Percentiles rank a stretch among this genome's conserved stretches.
Conservation (phyloP, 2,888 invertebrate genomes). For the Calameuta idolon region DNA sequence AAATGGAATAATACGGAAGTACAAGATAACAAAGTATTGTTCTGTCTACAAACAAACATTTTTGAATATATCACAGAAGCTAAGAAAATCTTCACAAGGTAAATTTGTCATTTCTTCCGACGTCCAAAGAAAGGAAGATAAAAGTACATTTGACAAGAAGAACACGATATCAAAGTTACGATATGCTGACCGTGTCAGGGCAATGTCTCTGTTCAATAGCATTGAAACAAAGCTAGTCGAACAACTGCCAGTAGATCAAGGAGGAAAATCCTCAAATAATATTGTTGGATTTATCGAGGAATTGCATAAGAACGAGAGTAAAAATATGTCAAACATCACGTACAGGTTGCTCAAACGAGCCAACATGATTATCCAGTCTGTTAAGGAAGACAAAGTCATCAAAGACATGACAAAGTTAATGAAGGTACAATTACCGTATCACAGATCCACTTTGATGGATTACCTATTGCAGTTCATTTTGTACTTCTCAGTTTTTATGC, state of each 20-base stretch:
- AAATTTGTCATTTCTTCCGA: neutral
- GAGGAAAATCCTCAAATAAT: slow-evolving; percentile 40
- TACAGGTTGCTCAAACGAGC: slow-evolving; percentile 70
- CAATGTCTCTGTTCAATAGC: slow-evolving; percentile 50
- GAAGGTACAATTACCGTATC: slow-evolving; percentile 53
- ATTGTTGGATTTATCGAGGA: slow-evolving; percentile 56
- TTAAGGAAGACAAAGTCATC: slow-evolving; percentile 73
- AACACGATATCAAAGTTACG: neutral
- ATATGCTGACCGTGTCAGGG: slow-evolving; percentile 27
- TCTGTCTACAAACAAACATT: slow-evolving; percentile 3
- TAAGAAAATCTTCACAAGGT: neutral
- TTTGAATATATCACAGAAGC: neutral
- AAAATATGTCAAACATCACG: slow-evolving; percentile 56
- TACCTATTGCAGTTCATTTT: slow-evolving; percentile 7
- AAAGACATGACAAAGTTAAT: slow-evolving; percentile 69
- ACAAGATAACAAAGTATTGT: slow-evolving; percentile 34
- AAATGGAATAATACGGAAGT: slow-evolving; percentile 44
- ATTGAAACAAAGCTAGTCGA: slow-evolving; percentile 59
- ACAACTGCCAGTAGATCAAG: slow-evolving; percentile 52
- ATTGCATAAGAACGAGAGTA: slow-evolving; percentile 39
- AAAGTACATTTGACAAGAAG: neutral
- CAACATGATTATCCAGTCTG: slow-evolving; percentile 73
- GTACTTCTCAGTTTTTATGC: slow-evolving; percentile 1
- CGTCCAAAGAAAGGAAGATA: neutral
- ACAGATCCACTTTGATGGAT: neutral